phyloP scores from a whole-genome alignment of 2,113 vertebrate species.

The Balaenoptera acutorostrata region DNA sequence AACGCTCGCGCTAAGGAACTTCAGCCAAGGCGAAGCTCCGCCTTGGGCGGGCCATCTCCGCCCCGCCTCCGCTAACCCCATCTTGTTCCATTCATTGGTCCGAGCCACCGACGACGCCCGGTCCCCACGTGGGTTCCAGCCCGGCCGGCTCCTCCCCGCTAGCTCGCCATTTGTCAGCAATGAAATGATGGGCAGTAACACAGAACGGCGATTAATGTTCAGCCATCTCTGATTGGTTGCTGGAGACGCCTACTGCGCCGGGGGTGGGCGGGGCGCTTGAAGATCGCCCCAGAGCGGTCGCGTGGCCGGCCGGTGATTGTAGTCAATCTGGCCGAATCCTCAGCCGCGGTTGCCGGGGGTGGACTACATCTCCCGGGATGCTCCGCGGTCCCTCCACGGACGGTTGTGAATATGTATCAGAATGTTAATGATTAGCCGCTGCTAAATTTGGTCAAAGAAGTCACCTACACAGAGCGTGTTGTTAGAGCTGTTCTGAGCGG shows the following conservation, averaged over 20 bases:
- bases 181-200: slow-evolving; percentile 81
- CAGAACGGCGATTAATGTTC: slow-evolving; percentile 78
- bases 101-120: neutral
- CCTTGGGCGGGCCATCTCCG: slow-evolving; percentile 67
- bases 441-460: slow-evolving; percentile 91
- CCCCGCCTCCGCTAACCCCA: slow-evolving; percentile 28
- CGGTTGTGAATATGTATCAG: slow-evolving; percentile 88
- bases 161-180: slow-evolving; percentile 79
- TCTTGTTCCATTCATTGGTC: slow-evolving; percentile 67
- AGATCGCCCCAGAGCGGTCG: slow-evolving; percentile 6
- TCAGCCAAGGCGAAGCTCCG: slow-evolving; percentile 76
- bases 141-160: neutral
- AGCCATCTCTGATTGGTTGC: slow-evolving; percentile 78
- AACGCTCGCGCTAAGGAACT: slow-evolving; percentile 83
- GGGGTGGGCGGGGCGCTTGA: slow-evolving; percentile 22
- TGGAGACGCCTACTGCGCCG: slow-evolving; percentile 44
- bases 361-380: slow-evolving; percentile 81
- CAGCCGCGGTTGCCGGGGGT: rapidly evolving
- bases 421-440: slow-evolving; percentile 86
- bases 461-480: slow-evolving; percentile 84
- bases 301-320: slow-evolving; percentile 71
- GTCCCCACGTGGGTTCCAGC: slow-evolving; percentile 82
- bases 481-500: slow-evolving; percentile 79
- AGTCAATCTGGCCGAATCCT: slow-evolving; percentile 34
- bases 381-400: slow-evolving; percentile 53